These are phyloP conservation scores for Pipistrellus kuhlii DNA, from an alignment of 2,797 vertebrate species.

Conservation along the genomic window DNA sequence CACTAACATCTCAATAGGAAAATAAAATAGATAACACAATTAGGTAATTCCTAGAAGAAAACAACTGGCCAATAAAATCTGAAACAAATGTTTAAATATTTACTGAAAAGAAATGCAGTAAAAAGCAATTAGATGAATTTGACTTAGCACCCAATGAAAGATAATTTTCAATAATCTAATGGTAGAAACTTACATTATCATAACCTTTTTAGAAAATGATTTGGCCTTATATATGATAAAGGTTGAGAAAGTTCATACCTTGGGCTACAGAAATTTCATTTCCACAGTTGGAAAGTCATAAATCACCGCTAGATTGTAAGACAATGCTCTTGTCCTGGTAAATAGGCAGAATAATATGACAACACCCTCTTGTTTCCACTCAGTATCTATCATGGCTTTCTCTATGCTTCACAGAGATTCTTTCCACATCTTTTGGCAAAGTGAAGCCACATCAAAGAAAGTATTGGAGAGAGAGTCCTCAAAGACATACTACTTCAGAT, in stretches of 20 bases:
- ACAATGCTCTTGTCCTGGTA: background rate
- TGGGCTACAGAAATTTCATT: constrained; percentile 20
- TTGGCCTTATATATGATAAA: background rate
- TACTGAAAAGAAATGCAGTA: constrained; percentile 34
- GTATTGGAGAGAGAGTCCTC: background rate
- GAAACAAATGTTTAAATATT: background rate
- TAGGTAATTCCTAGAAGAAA: constrained; percentile 14
- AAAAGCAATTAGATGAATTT: background rate
- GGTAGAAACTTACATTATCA: background rate
- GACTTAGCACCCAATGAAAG: background rate
- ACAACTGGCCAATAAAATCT: constrained; percentile 18
- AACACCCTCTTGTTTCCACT: background rate
- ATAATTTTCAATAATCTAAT: background rate
- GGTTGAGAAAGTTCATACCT: background rate
- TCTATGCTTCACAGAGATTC: background rate
- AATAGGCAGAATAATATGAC: background rate
- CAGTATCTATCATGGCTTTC: background rate
- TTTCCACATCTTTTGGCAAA: constrained; percentile 47
- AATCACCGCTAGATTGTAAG: background rate
- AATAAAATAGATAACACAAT: background rate
- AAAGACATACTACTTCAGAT: background rate
- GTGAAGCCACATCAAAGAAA: background rate
- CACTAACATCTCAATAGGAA: background rate
- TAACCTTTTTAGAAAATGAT: constrained; percentile 23
- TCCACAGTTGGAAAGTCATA: constrained; percentile 24